Base-by-base conservation (phyloP, 2,113 vertebrate species). In the Labeo rohita region DNA sequence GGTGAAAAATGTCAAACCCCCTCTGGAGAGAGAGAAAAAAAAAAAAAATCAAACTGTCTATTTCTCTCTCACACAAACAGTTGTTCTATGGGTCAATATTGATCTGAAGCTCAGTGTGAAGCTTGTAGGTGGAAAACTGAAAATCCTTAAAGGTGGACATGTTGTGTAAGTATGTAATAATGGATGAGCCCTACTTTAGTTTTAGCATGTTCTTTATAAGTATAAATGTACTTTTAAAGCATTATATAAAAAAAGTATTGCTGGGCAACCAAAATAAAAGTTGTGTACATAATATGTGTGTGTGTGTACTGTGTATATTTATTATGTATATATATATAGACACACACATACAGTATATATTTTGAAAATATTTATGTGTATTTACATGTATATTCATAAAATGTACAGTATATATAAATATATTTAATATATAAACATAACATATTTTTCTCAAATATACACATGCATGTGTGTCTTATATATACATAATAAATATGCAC, bases 1-100 rank as follows among this genome's bases (percentile, higher is more conserved):
- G 43, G 66, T 56, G 11, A 73, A 83, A 73, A 83, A 83, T 73
- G 68, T 83, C 66, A 83, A 73, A 59, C 66, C 81, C 21, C 66
- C 81, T 45, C 81, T 2, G 36, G 81, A 83, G 81, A 49, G 4
- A 23, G 39, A 6, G n/a, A 78, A 59, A 59, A 59, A n/a, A 61
- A 13, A 54, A 18, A 68, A 54, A 52, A 70, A 70, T 70, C 68
- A 56, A 83, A 72, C 49, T 43, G 66, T 39, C 80, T 56, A 9
- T 73, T 83, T 59, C 12, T 73, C 36, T 54, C 2, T 23, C 6
- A 56, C 28, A 56, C 5, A 68, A 15, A 68, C 63, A 68, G 63
- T 72, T 54, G 66, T 52, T 83, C 81, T 73, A 56, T 56, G 34
- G 50, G 50, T 83, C 81, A 28, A 16, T 13, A 73, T 83, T 59